phyloP scores from a whole-genome alignment of 2,113 vertebrate genomes.

The Lampris megalopsis region DNA sequence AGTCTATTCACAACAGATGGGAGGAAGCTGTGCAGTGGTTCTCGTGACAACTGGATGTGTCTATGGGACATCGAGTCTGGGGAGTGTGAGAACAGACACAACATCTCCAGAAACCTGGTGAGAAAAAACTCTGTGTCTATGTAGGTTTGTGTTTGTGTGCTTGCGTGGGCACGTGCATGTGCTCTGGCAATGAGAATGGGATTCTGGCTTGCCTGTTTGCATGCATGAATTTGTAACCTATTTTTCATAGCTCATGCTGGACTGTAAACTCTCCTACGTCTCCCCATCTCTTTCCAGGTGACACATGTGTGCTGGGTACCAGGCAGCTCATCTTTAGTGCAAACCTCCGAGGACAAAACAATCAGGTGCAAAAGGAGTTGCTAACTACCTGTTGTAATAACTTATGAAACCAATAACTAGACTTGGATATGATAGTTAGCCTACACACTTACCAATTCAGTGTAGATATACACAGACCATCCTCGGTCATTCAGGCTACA shows the following conservation, averaged over 20 bases:
- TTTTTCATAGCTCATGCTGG: constrained; percentile 6
- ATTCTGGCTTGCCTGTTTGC: constrained; percentile 4
- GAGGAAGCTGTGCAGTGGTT: constrained; percentile 89
- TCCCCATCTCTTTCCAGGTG: constrained; percentile 81
- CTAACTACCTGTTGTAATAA: not conserved
- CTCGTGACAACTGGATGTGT: constrained; percentile 93
- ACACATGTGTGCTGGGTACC: constrained; percentile 98
- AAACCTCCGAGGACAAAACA: constrained; percentile 95
- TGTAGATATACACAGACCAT: no score
- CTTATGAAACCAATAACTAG: not conserved
- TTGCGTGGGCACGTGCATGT: not conserved
- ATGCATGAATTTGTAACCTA: not conserved
- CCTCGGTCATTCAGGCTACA: no score
- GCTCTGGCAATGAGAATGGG: not conserved
- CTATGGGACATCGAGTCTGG: constrained; percentile 93
- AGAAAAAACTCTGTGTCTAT: constrained; percentile 19
- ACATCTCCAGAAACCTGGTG: constrained; percentile 94
- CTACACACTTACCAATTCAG: no score
- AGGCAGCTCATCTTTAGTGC: constrained; percentile 86
- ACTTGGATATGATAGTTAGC: not conserved
- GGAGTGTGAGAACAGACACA: constrained; percentile 84
- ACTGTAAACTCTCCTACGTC: constrained; percentile 26
- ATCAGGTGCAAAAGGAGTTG: constrained; percentile 82
- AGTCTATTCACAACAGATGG: constrained; percentile 77
- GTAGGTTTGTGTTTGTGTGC: constrained; percentile 6